These are phyloP conservation scores for Oligia fasciuncula DNA, from an alignment of 2,888 invertebrate genomes.

Conservation along the genomic window DNA sequence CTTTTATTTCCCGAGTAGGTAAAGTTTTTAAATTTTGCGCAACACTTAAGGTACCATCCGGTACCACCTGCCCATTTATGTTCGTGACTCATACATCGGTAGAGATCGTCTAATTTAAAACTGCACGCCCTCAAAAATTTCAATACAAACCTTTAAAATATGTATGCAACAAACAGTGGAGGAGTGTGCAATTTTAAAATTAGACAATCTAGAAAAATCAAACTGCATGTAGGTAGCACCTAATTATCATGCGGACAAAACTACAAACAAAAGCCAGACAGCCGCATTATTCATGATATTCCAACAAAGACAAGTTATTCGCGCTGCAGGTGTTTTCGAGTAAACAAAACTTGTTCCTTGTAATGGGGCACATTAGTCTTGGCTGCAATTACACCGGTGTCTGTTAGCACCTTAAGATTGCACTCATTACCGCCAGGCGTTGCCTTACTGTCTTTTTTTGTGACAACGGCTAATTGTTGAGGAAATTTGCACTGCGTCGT, in stretches of 20 bases:
- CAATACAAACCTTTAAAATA: not conserved
- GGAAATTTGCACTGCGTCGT: conserved; percentile 15
- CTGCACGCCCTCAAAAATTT: not conserved
- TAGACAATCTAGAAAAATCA: not conserved
- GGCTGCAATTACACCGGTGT: conserved; percentile 66
- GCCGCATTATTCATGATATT: conserved; percentile 43
- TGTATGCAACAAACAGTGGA: not conserved
- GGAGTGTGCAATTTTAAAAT: not conserved
- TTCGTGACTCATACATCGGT: not conserved
- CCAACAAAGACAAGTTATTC: conserved; percentile 54
- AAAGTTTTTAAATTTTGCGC: not conserved
- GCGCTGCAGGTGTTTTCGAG: conserved; percentile 57
- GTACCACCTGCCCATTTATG: not conserved
- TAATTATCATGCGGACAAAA: conserved; percentile 22
- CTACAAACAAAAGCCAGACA: conserved; percentile 37
- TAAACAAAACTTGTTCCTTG: conserved; percentile 62
- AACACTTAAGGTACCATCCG: not conserved
- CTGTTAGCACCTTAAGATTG: conserved; percentile 63
- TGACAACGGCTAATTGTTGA: conserved; percentile 43
- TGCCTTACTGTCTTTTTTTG: conserved; percentile 46
- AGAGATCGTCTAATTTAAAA: not conserved
- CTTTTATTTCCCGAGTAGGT: not conserved
- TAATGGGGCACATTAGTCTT: conserved; percentile 68
- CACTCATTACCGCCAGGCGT: conserved; percentile 59
- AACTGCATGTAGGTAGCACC: not conserved